These are phyloP conservation scores for Cryptotis parvus DNA, from an alignment of 2,113 vertebrate species.

Conservation along the genomic window DNA sequence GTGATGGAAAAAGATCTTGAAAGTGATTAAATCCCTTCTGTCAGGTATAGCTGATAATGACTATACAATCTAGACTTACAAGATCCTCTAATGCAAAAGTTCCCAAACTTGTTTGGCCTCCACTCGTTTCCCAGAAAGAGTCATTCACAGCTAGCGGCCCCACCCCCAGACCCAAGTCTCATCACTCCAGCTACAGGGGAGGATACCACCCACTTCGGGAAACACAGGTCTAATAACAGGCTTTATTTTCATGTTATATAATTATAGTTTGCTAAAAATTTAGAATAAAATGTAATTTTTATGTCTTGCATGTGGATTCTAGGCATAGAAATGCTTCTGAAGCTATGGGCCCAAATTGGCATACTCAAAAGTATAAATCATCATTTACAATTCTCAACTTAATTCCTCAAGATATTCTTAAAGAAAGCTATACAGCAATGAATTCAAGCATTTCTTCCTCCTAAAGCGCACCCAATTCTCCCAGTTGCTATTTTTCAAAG, in stretches of 20 bases:
- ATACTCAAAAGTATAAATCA: slow-evolving; percentile 37
- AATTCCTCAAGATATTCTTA: slow-evolving; percentile 17
- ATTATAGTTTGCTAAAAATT: slow-evolving; percentile 23
- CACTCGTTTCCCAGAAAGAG: too few species aligned
- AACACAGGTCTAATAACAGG: neutral
- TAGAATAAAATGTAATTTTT: slow-evolving; percentile 41
- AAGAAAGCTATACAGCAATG: neutral
- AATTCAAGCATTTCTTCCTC: neutral
- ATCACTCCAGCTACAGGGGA: too few species aligned
- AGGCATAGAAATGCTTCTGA: slow-evolving; percentile 29
- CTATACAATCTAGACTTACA: neutral
- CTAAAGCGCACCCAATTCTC: neutral
- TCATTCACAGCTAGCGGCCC: too few species aligned
- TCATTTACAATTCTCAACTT: neutral
- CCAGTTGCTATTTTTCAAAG: neutral
- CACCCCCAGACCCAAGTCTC: too few species aligned
- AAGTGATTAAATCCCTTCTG: neutral
- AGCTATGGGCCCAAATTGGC: neutral
- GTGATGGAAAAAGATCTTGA: neutral
- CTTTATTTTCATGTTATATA: slow-evolving; percentile 17
- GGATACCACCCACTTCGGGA: too few species aligned
- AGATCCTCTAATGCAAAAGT: neutral
- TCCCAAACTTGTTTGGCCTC: too few species aligned
- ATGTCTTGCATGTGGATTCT: neutral
- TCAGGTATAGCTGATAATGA: slow-evolving; percentile 4